Conservation (phyloP, 2,797 vertebrate genomes). For the Neoniphon sammara region DNA sequence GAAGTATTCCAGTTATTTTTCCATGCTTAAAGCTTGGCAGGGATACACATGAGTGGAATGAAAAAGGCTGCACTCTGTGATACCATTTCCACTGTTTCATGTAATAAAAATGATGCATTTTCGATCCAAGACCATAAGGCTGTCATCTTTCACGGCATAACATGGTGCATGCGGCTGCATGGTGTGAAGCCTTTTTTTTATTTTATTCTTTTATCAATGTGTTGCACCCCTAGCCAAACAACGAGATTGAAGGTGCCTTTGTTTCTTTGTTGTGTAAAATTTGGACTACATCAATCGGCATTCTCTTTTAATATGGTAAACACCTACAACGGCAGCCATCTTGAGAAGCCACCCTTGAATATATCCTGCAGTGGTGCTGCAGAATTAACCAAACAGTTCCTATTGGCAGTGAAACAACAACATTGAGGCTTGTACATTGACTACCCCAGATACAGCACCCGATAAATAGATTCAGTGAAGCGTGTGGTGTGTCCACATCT, state of each 20-base stretch:
- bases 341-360: background rate
- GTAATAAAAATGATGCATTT: slow-evolving; percentile 18
- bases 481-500: background rate
- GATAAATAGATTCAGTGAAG: slow-evolving; percentile 1
- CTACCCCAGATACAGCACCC: background rate
- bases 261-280: background rate
- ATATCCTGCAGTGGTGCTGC: slow-evolving; percentile 1
- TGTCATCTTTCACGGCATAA: slow-evolving; percentile 37
- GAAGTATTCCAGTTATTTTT: slow-evolving; percentile 7
- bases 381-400: slow-evolving; percentile 17
- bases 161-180: slow-evolving; percentile 14
- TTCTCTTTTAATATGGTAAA: background rate
- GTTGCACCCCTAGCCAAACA: background rate
- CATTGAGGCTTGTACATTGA: background rate
- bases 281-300: background rate
- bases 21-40: slow-evolving; percentile 7
- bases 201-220: slow-evolving; percentile 5
- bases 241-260: background rate
- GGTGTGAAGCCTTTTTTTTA: background rate
- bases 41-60: slow-evolving; percentile 5
- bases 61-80: background rate
- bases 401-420: slow-evolving; percentile 4
- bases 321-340: background rate
- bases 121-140: slow-evolving; percentile 3
- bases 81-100: slow-evolving; percentile 2